Conservation (phyloP, 2,797 vertebrate genomes). For the Clarias platycephalus region DNA sequence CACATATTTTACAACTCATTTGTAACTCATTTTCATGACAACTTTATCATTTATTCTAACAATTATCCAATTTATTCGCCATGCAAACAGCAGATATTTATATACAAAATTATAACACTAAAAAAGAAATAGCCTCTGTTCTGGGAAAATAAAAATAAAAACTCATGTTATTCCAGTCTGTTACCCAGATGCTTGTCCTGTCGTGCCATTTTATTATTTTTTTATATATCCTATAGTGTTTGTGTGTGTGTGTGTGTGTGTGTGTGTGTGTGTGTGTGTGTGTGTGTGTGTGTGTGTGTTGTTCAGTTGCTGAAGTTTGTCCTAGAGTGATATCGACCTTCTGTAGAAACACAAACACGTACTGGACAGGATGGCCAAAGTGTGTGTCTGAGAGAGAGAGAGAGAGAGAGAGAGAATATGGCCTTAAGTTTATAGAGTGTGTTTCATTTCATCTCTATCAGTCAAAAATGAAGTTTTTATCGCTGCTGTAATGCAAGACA, state of each 20-base stretch:
- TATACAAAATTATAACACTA: neutral
- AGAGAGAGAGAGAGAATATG: neutral
- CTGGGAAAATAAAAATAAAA: too few species aligned
- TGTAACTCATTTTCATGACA: neutral
- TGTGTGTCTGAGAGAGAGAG: neutral
- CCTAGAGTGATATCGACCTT: conserved; percentile 88
- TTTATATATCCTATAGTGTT: neutral
- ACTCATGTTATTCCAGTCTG: neutral
- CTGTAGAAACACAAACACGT: conserved; percentile 93
- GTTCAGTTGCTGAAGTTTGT: conserved; percentile 90
- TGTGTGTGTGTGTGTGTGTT: neutral
- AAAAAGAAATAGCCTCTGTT: neutral
- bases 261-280: neutral
- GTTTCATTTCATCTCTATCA: conserved; percentile 20
- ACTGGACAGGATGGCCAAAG: conserved; percentile 90
- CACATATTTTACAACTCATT: too few species aligned
- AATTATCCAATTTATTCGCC: neutral
- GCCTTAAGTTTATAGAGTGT: neutral
- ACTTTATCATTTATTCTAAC: neutral
- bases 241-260: conserved; percentile 19
- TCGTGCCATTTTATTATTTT: neutral
- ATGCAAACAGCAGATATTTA: neutral
- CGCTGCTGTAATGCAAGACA: conserved; percentile 13
- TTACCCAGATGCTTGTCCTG: neutral
- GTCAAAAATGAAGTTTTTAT: conserved; percentile 8